These are phyloP conservation scores for Mayetiola destructor DNA, from an alignment of 2,888 invertebrate genomes.

Conservation along the genomic window DNA sequence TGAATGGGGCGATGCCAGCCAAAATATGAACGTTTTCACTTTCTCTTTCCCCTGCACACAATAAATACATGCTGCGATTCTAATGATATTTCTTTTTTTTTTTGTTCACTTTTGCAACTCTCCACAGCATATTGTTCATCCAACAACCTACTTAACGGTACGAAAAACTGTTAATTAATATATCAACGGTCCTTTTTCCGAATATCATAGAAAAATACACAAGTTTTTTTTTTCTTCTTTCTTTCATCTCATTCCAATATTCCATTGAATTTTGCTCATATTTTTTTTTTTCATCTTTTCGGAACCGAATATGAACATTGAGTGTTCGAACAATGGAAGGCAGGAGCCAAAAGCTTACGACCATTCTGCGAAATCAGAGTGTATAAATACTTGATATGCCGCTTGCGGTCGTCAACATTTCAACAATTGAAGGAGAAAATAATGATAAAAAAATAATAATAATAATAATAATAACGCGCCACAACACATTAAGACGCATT, in stretches of 20 bases:
- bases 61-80: slow-evolving; percentile 7
- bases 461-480: too few relatives aligned
- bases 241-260: too few relatives aligned
- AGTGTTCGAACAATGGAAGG: background rate
- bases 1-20: too few relatives aligned
- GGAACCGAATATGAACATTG: background rate
- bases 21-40: too few relatives aligned
- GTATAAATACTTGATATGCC: too few relatives aligned
- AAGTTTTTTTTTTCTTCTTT: too few relatives aligned
- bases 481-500: too few relatives aligned
- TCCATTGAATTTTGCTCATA: background rate
- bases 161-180: slow-evolving; percentile 10
- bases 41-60: background rate
- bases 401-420: too few relatives aligned
- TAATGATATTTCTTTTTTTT: background rate
- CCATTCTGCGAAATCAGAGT: background rate
- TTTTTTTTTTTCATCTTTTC: slow-evolving; percentile 4
- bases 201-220: too few relatives aligned
- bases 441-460: too few relatives aligned
- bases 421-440: too few relatives aligned
- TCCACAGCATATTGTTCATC: background rate
- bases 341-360: background rate
- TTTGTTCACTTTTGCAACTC: background rate
- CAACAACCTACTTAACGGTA: background rate
- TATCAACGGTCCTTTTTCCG: background rate